These are phyloP conservation scores for Agonopterix arenella DNA, from an alignment of 2,888 invertebrate genomes.

Conservation along the genomic window DNA sequence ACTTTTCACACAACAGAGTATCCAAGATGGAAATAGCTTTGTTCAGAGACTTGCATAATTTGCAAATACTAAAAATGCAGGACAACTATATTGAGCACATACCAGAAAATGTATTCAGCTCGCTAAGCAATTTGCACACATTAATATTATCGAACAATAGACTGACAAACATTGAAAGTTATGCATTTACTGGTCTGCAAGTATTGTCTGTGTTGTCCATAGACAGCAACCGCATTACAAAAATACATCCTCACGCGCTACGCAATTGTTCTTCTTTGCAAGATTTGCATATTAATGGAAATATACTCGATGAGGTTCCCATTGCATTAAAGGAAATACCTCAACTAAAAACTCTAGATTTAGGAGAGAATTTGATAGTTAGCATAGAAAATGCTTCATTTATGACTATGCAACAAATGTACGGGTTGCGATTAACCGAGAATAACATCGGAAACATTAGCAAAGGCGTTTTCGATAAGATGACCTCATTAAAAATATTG, in stretches of 20 bases:
- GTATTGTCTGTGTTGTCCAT: constrained; percentile 86
- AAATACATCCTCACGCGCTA: constrained; percentile 84
- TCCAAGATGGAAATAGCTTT: constrained; percentile 85
- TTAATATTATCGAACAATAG: constrained; percentile 89
- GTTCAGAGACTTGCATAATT: constrained; percentile 85
- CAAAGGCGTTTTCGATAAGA: constrained; percentile 87
- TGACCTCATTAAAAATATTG: constrained; percentile 87
- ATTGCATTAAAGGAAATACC: constrained; percentile 84
- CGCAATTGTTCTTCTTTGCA: constrained; percentile 87
- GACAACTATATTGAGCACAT: constrained; percentile 86
- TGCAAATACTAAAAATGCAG: constrained; percentile 88
- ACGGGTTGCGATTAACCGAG: constrained; percentile 88
- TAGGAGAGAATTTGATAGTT: constrained; percentile 90
- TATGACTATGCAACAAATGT: constrained; percentile 86
- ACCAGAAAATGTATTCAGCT: constrained; percentile 86
- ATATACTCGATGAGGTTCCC: constrained; percentile 86
- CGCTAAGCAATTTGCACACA: constrained; percentile 87
- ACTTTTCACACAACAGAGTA: constrained; percentile 86
- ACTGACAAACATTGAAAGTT: constrained; percentile 84
- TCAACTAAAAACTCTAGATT: constrained; percentile 86
- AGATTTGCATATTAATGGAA: constrained; percentile 89
- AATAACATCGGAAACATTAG: constrained; percentile 89
- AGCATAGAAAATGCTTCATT: constrained; percentile 88
- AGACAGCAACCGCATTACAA: constrained; percentile 87
- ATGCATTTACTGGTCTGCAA: constrained; percentile 85